A percentile compares a stretch with the other conserved stretches of the same genome.
Evolutionary conservation across 2,797 vertebrate species (phyloP).

Genomic region (Nyctibius grandis): DNA sequence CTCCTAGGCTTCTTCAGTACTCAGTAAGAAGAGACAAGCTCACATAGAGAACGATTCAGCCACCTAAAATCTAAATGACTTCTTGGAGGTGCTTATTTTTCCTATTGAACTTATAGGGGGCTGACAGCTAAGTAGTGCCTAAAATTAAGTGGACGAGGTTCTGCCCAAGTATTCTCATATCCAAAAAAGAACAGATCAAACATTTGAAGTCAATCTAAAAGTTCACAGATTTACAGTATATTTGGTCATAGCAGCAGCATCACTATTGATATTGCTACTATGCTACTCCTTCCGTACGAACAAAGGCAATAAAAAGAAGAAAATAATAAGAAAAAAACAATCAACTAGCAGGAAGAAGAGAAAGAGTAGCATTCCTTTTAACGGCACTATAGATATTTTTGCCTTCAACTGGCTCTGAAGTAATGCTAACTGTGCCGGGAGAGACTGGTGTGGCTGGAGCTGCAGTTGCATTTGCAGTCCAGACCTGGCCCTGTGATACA

Average conservation of each 20-base stretch:
- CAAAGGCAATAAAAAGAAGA: not conserved
- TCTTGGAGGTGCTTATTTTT: not conserved
- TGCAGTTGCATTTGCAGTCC: not conserved
- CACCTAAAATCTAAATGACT: not conserved
- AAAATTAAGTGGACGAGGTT: not conserved
- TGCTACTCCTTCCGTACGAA: not conserved
- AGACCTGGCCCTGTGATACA: not conserved
- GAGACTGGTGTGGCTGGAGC: not conserved
- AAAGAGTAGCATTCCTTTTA: not conserved
- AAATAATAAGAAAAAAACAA: not conserved
- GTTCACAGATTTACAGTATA: not conserved
- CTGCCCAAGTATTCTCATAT: not conserved
- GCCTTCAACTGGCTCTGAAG: not conserved
- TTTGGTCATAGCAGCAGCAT: not conserved
- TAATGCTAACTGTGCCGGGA: not conserved
- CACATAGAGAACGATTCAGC: rapidly evolving
- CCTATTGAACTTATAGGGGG: not conserved
- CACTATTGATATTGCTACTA: not conserved
- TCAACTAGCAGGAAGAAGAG: not conserved
- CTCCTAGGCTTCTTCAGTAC: not conserved
- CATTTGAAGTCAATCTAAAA: not conserved
- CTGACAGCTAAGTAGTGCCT: not conserved
- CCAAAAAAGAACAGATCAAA: not conserved
- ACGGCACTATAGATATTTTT: not conserved
- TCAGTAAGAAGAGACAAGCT: not conserved